Conservation (phyloP, 2,888 invertebrate species). For the Caenorhabditis afra region DNA sequence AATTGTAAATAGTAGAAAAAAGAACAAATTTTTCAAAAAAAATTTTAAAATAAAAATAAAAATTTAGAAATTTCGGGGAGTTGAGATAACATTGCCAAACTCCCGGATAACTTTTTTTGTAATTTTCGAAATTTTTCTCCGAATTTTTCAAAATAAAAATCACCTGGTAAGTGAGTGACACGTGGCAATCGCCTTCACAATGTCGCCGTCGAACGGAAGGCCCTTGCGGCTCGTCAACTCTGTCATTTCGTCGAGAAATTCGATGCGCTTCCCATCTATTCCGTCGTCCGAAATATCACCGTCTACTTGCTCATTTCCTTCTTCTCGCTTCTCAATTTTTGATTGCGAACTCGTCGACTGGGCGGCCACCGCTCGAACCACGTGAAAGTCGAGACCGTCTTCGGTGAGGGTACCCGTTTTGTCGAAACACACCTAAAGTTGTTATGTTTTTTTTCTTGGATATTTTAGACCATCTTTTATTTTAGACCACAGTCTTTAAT, state of each 20-base stretch:
- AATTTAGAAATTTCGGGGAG: no score
- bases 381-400: constrained; percentile 80
- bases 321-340: no score
- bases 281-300: no score
- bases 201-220: constrained; percentile 70
- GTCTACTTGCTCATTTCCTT: constrained; percentile 1
- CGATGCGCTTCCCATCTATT: background rate
- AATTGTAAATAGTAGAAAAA: no score
- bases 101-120: no score
- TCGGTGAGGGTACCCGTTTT: constrained; percentile 82
- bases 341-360: no score
- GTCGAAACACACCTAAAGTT: constrained; percentile 83
- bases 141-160: background rate
- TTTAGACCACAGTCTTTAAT: no score
- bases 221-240: constrained; percentile 68
- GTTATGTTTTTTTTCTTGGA: no score
- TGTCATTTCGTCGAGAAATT: constrained; percentile 63
- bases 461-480: no score
- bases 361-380: constrained; percentile 65
- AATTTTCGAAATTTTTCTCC: constrained; percentile 9
- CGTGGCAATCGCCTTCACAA: constrained; percentile 75
- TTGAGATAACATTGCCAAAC: background rate
- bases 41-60: no score
- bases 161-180: constrained; percentile 77
- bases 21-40: no score